Conservation (phyloP, 2,797 vertebrate genomes). For the Ambastaia sidthimunki region DNA sequence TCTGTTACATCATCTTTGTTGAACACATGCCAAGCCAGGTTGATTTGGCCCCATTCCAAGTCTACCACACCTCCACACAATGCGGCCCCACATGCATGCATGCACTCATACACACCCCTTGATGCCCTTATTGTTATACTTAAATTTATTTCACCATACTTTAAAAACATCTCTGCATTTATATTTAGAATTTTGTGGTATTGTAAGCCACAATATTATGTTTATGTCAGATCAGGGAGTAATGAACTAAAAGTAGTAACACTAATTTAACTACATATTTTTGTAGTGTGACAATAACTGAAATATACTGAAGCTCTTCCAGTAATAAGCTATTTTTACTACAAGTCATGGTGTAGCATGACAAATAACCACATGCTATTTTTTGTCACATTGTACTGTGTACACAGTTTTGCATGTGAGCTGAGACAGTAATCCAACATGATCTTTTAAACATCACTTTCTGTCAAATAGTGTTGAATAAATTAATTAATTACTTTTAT, state of each 20-base stretch:
- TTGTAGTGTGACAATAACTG: neutral
- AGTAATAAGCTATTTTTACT: neutral
- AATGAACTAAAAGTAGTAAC: neutral
- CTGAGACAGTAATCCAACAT: neutral
- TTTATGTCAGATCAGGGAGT: neutral
- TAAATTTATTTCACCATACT: slow-evolving; percentile 46
- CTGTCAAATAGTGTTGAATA: no score
- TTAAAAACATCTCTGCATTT: neutral
- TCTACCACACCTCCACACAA: slow-evolving; percentile 11
- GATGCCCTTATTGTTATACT: neutral
- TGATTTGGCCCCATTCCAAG: slow-evolving; percentile 64
- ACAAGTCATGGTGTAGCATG: neutral
- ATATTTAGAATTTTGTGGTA: neutral
- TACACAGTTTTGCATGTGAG: neutral
- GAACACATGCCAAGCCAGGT: slow-evolving; percentile 67
- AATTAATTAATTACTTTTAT: no score
- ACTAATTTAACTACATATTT: neutral
- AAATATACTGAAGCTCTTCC: neutral
- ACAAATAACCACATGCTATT: neutral
- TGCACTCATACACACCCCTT: neutral
- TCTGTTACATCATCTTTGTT: slow-evolving; percentile 73
- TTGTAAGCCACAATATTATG: neutral
- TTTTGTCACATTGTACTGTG: neutral
- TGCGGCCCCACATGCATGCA: slow-evolving; percentile 8
- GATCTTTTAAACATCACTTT: no score